A percentile compares a stretch with the other conserved stretches of the same genome.
phyloP scores from a whole-genome alignment of 2,113 vertebrate genomes.

The Dasyprocta punctata region DNA sequence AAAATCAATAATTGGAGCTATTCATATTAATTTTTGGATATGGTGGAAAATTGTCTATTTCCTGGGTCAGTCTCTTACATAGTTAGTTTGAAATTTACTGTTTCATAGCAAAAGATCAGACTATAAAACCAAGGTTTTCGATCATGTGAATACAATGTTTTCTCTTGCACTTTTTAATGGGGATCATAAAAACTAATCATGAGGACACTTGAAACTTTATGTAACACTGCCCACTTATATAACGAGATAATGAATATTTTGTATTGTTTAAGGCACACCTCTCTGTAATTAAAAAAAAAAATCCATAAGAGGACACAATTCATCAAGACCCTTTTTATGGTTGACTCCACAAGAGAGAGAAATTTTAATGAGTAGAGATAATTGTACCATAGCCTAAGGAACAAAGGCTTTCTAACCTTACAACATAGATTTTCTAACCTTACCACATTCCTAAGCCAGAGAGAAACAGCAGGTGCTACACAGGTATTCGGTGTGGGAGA shows the following conservation, averaged over 20 bases:
- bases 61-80: not conserved
- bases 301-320: not conserved
- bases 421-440: not conserved
- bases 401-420: constrained; percentile 58
- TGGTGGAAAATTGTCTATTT: not conserved
- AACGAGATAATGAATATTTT: not conserved
- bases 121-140: not conserved
- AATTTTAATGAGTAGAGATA: not conserved
- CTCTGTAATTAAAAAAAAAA: not conserved
- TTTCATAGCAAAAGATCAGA: not conserved
- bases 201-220: not conserved
- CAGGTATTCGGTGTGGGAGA: not conserved
- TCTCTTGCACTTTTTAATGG: not conserved
- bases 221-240: not conserved
- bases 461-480: not conserved
- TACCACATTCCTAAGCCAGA: not conserved
- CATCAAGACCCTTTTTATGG: not conserved
- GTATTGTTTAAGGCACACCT: not conserved
- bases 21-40: not conserved
- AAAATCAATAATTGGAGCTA: not conserved
- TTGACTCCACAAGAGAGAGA: not conserved
- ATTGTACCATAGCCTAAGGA: not conserved
- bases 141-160: not conserved
- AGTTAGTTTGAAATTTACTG: not conserved
- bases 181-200: not conserved